Conservation (phyloP, 1,140 invertebrate species). For the Cydia splendana region DNA sequence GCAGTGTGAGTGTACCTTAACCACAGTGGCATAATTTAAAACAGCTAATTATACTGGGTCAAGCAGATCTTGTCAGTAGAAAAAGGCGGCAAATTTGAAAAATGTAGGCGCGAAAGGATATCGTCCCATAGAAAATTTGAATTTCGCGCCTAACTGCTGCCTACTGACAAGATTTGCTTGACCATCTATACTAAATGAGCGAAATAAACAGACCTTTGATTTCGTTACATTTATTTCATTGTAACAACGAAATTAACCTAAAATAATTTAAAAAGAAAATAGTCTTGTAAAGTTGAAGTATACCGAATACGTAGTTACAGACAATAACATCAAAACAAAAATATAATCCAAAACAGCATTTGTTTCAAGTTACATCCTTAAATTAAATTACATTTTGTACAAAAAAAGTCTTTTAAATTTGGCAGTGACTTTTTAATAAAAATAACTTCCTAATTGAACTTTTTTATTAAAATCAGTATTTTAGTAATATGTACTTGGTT, state of each 20-base stretch:
- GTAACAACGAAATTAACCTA: constrained; percentile 27
- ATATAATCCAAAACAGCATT: constrained; percentile 27
- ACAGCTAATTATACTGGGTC: too few species aligned
- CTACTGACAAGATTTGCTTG: too few species aligned
- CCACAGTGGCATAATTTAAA: too few species aligned
- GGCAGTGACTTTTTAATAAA: constrained; percentile 17
- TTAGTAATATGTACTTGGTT: too few species aligned
- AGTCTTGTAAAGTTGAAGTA: constrained; percentile 12
- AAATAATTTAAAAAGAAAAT: constrained; percentile 26
- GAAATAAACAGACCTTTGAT: neutral
- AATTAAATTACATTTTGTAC: constrained; percentile 29
- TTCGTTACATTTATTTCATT: constrained; percentile 30
- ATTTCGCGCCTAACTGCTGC: too few species aligned
- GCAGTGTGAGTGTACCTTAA: too few species aligned
- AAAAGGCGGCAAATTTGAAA: too few species aligned
- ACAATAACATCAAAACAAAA: constrained; percentile 26
- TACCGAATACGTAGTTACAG: constrained; percentile 14
- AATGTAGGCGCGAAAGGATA: too few species aligned
- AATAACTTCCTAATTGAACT: too few species aligned
- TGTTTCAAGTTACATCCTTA: constrained; percentile 4
- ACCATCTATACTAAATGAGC: neutral
- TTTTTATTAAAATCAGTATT: too few species aligned
- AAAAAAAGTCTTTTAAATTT: constrained; percentile 28
- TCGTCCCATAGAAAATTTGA: too few species aligned
- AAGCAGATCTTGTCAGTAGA: too few species aligned